Evolutionary conservation across 2,113 vertebrate genomes (phyloP).

Genomic region (Fulica atra): DNA sequence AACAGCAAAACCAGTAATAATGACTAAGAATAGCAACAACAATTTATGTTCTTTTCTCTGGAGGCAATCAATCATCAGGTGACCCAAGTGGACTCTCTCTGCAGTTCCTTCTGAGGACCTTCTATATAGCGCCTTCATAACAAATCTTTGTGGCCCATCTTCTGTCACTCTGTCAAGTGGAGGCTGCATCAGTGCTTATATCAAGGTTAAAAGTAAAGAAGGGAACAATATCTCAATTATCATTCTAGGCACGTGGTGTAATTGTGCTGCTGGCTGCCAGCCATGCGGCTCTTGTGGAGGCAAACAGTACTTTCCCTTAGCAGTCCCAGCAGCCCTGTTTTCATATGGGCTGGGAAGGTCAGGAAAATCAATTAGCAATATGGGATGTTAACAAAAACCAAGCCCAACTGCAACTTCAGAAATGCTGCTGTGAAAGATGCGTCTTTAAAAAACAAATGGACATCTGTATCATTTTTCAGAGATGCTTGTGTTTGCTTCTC

Average conservation of each 20-base stretch:
- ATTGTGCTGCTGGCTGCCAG: slow-evolving; percentile 35
- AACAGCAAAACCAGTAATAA: background rate
- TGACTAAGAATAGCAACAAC: background rate
- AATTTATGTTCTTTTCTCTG: background rate
- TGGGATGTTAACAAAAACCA: background rate
- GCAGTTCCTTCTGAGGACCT: background rate
- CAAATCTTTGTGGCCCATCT: background rate
- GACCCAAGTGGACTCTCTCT: background rate
- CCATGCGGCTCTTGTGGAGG: slow-evolving; percentile 20
- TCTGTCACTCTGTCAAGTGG: background rate
- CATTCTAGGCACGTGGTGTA: slow-evolving; percentile 45
- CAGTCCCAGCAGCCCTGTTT: background rate
- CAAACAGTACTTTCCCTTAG: slow-evolving; percentile 13
- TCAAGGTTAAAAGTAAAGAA: slow-evolving; percentile 35
- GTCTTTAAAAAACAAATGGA: background rate
- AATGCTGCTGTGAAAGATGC: slow-evolving; percentile 19
- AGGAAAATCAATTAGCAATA: slow-evolving; percentile 61
- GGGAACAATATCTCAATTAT: slow-evolving; percentile 33
- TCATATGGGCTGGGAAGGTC: slow-evolving; percentile 34
- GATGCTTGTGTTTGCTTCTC: background rate
- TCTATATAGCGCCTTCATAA: background rate
- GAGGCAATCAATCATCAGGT: background rate
- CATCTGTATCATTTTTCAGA: background rate
- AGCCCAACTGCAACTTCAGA: slow-evolving; percentile 36
- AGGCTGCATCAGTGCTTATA: background rate